These are phyloP conservation scores for Leptodirus hochenwartii DNA, from an alignment of 2,888 invertebrate genomes.

Conservation along the genomic window DNA sequence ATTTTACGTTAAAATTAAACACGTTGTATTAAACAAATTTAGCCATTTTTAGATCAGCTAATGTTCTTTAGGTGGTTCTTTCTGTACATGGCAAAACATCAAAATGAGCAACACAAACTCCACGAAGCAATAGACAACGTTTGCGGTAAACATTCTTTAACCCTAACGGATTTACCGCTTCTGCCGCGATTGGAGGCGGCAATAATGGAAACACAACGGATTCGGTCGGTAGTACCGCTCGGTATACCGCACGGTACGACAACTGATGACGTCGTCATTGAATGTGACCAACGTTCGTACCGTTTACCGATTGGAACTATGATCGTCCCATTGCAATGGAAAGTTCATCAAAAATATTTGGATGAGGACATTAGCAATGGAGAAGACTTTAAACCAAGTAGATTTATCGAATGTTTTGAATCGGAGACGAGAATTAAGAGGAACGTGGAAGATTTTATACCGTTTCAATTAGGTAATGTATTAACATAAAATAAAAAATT, in stretches of 20 bases:
- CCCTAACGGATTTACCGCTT: conserved; percentile 33
- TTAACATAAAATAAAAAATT: background rate
- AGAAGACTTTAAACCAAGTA: conserved; percentile 42
- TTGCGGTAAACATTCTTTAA: conserved; percentile 22
- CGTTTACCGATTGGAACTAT: conserved; percentile 42
- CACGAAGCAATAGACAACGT: conserved; percentile 33
- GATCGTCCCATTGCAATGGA: conserved; percentile 70
- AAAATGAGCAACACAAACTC: conserved; percentile 39
- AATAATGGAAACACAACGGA: conserved; percentile 59
- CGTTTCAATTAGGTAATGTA: conserved; percentile 58
- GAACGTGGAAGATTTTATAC: conserved; percentile 56
- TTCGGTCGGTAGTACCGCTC: conserved; percentile 61
- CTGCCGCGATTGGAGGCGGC: conserved; percentile 52
- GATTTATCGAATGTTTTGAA: conserved; percentile 59
- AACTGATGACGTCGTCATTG: conserved; percentile 27
- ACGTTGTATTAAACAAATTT: no score
- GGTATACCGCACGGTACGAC: conserved; percentile 72
- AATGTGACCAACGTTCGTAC: conserved; percentile 11
- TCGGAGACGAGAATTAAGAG: no score
- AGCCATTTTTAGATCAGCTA: no score
- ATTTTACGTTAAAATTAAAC: no score
- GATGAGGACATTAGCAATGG: conserved; percentile 51
- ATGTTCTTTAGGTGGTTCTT: conserved; percentile 65
- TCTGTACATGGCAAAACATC: conserved; percentile 53
- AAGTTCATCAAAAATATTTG: conserved; percentile 59